These are phyloP conservation scores for Thermophis baileyi DNA, from an alignment of 2,113 vertebrate genomes.

Conservation along the genomic window DNA sequence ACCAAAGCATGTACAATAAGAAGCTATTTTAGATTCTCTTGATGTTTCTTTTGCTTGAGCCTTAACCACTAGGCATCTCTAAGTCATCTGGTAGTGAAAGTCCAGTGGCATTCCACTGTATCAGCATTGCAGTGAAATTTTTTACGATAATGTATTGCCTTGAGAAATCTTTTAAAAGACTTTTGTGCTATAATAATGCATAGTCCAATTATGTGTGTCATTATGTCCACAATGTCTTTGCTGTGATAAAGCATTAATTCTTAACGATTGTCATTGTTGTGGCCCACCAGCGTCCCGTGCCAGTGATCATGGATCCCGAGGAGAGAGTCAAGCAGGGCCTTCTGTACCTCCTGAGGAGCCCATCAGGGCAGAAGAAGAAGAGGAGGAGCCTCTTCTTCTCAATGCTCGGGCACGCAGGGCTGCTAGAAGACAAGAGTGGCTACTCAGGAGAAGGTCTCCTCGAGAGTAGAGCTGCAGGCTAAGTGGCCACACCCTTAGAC, in stretches of 20 bases:
- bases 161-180: conserved; percentile 15
- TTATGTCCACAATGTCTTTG: not conserved
- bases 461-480: no score
- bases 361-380: no score
- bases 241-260: conserved; percentile 18
- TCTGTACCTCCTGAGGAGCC: no score
- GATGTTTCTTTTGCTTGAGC: conserved; percentile 40
- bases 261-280: conserved; percentile 15
- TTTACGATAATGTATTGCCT: conserved; percentile 16
- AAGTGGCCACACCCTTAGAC: no score
- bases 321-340: no score
- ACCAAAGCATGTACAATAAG: conserved; percentile 52
- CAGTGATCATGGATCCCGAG: no score
- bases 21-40: conserved; percentile 39
- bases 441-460: no score
- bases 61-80: conserved; percentile 32
- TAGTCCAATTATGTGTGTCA: not conserved
- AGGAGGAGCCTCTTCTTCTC: no score
- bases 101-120: conserved; percentile 6
- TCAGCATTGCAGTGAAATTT: conserved; percentile 24
- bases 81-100: conserved; percentile 32
- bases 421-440: no score
- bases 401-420: no score
- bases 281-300: no score
- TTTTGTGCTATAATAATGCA: not conserved